Percentiles rank a stretch among this genome's conserved stretches.
Conservation (phyloP, 2,888 invertebrate genomes). For the Hymenopus coronatus region DNA sequence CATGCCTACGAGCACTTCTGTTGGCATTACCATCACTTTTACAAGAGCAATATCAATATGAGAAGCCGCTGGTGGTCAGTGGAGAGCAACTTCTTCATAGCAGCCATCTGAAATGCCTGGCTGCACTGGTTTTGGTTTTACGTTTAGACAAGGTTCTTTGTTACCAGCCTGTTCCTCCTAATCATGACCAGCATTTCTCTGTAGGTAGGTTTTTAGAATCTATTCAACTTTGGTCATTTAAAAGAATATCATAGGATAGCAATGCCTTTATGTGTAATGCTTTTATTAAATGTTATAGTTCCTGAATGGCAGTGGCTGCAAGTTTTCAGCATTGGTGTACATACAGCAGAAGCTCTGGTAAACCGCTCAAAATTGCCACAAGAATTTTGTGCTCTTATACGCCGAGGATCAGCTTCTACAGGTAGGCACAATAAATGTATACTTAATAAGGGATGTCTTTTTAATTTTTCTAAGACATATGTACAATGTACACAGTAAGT, state of each 20-base stretch:
- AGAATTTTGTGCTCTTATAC: slow-evolving; percentile 40
- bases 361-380: slow-evolving; percentile 50
- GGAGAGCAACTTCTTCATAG: slow-evolving; percentile 60
- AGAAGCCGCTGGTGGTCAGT: slow-evolving; percentile 55
- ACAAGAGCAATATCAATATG: slow-evolving; percentile 53
- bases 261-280: neutral
- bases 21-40: slow-evolving; percentile 52
- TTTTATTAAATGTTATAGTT: slow-evolving; percentile 35
- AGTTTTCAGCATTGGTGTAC: slow-evolving; percentile 53
- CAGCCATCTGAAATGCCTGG: slow-evolving; percentile 56
- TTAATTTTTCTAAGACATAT: too few species aligned
- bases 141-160: slow-evolving; percentile 55
- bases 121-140: slow-evolving; percentile 54
- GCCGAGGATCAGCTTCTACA: slow-evolving; percentile 11
- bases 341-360: slow-evolving; percentile 55
- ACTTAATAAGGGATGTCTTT: neutral
- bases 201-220: slow-evolving; percentile 34
- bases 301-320: slow-evolving; percentile 59
- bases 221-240: slow-evolving; percentile 14
- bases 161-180: slow-evolving; percentile 50
- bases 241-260: neutral
- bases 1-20: slow-evolving; percentile 52
- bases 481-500: neutral
- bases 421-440: neutral
- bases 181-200: slow-evolving; percentile 42